Base-by-base conservation (phyloP, 2,797 vertebrate genomes). In the Ctenochaetus hawaiiensis region DNA sequence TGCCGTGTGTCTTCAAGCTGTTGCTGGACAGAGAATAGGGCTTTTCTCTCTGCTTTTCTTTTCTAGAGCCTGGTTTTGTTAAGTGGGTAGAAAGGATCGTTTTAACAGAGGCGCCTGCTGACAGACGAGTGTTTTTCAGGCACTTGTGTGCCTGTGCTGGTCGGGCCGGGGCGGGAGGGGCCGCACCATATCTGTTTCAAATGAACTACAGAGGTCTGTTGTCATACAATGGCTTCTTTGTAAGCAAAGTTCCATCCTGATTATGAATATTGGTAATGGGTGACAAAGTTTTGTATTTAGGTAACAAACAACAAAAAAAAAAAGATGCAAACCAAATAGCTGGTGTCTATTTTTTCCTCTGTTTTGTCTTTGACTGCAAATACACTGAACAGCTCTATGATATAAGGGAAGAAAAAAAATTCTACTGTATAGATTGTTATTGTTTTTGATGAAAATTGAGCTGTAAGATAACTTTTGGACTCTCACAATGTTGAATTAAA, bases 401-500 rank as follows among this genome's bases (percentile, higher is more conserved):
- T 96, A 97, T 90, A 90, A 90, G 85, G 83, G 86, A 84, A 92
- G 82, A 77, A 96, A 95, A 95, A 96, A 96, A 95, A 96, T 93
- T 97, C 96, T 97, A 97, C 97, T 97, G 97, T 98, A 98, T 97
- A 98, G 96, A 98, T 97, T 98, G 96, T 97, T 97, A 97, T 97
- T 96, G 96, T 97, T 97, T 97, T 97, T 96, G 96, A 97, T 96
- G 96, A 98, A 97, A 96, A 95, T 94, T 96, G 97, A 98, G 96
- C 97, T 98, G 97, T 98, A 98, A 97, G 96, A 94, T 94, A 97
- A 97, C 96, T 97, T 98, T 98, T 98, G 96, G 97, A 98, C 96
- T 98, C 97, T 97, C 96, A 99, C 97, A 95, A 97, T 97, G 97
- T 98, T 98, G 97, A 98, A 99, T 97, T 98, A 99, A 99, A 99